A percentile compares a stretch with the other conserved stretches of the same genome.
These are phyloP conservation scores for Xenopus tropicalis DNA, from an alignment of 2,113 vertebrate species.

Conservation along the genomic window UCB_Xtro_10.0 CM004444.2:32887501-32888000, in stretches of 20 bases:
- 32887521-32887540: conserved; percentile 78
- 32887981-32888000: conserved; percentile 62
- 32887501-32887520: conserved; percentile 71
- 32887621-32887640: conserved; percentile 87
- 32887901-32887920: too few relatives aligned
- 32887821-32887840: too few relatives aligned
- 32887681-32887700: conserved; percentile 6
- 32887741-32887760: too few relatives aligned
- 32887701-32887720: conserved; percentile 3
- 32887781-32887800: too few relatives aligned
- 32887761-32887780: too few relatives aligned
- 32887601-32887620: conserved; percentile 82
- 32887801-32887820: too few relatives aligned
- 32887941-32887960: conserved; percentile 64
- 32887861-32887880: too few relatives aligned
- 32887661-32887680: conserved; percentile 25
- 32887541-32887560: conserved; percentile 59
- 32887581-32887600: conserved; percentile 65
- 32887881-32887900: too few relatives aligned
- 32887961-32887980: conserved; percentile 49
- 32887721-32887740: conserved; percentile 3
- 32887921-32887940: conserved; percentile 24
- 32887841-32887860: too few relatives aligned
- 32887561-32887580: conserved; percentile 48
- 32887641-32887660: conserved; percentile 78